Evolutionary conservation across 53 echinoderm and acorn worm genomes (phyloP).

Genomic region (Paracentrotus lividus): DNA sequence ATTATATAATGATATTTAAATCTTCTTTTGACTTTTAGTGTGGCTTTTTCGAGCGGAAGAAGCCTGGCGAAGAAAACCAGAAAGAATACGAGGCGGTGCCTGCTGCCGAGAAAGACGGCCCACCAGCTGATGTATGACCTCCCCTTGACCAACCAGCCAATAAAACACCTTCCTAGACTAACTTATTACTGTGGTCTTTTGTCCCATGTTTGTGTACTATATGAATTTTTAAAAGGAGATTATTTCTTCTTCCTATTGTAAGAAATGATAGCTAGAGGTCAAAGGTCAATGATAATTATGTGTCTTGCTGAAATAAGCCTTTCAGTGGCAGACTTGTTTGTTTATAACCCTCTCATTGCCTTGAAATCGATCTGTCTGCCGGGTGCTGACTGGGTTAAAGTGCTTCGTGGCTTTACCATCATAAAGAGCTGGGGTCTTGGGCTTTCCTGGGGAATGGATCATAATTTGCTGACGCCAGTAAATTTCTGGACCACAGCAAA

Average conservation of each 20-base stretch:
- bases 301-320: background rate
- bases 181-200: background rate
- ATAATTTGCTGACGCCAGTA: no score
- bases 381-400: no score
- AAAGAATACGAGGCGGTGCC: conserved; percentile 25
- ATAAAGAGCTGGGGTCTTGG: no score
- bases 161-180: conserved; percentile 38
- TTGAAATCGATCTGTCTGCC: background rate
- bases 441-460: no score
- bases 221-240: no score
- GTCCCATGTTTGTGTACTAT: conserved; percentile 50
- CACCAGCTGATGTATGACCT: background rate
- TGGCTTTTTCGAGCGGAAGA: conserved; percentile 68
- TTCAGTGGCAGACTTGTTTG: background rate
- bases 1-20: no score
- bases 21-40: conserved; percentile 22
- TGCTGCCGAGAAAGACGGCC: background rate
- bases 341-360: background rate
- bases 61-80: conserved; percentile 46
- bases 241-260: conserved; percentile 42
- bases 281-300: conserved; percentile 25
- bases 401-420: no score
- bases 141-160: background rate
- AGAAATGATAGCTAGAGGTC: conserved; percentile 14
- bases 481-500: no score